A percentile compares a stretch with the other conserved stretches of the same genome.
Evolutionary conservation across 2,113 vertebrate genomes (phyloP).

Genomic region (Cavia porcellus): DNA sequence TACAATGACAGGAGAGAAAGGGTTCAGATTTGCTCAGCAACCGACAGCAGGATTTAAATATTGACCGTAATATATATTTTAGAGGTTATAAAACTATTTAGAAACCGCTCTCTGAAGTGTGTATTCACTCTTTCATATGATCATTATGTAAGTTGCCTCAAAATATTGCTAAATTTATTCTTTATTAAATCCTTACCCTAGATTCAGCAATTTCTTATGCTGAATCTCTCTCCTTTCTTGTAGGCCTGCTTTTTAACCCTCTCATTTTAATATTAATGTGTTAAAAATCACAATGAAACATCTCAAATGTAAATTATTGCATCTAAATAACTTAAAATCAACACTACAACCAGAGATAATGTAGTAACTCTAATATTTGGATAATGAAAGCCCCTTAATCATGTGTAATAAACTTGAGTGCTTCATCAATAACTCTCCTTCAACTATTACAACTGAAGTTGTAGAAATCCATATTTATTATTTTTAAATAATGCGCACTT

Average conservation of each 20-base stretch:
- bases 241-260: slow-evolving; percentile 84
- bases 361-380: not conserved
- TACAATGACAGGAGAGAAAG: slow-evolving; percentile 85
- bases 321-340: slow-evolving; percentile 77
- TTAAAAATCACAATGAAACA: slow-evolving; percentile 79
- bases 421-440: not conserved
- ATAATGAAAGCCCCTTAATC: not conserved
- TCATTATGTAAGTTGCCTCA: slow-evolving; percentile 86
- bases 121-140: slow-evolving; percentile 84
- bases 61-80: slow-evolving; percentile 86
- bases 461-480: slow-evolving; percentile 46
- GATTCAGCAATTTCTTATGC: slow-evolving; percentile 85
- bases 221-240: slow-evolving; percentile 78
- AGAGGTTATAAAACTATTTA: slow-evolving; percentile 85
- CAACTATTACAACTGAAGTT: slow-evolving; percentile 19
- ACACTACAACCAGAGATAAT: slow-evolving; percentile 34
- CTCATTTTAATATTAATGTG: slow-evolving; percentile 87
- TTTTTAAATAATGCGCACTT: slow-evolving; percentile 27
- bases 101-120: slow-evolving; percentile 82
- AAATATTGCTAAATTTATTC: slow-evolving; percentile 90
- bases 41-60: slow-evolving; percentile 81
- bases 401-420: slow-evolving; percentile 51
- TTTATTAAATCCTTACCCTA: slow-evolving; percentile 82
- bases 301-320: slow-evolving; percentile 73
- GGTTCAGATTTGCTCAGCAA: slow-evolving; percentile 73